phyloP scores from a whole-genome alignment of 2,888 invertebrate species.

The Ormyrus nitidulus region DNA sequence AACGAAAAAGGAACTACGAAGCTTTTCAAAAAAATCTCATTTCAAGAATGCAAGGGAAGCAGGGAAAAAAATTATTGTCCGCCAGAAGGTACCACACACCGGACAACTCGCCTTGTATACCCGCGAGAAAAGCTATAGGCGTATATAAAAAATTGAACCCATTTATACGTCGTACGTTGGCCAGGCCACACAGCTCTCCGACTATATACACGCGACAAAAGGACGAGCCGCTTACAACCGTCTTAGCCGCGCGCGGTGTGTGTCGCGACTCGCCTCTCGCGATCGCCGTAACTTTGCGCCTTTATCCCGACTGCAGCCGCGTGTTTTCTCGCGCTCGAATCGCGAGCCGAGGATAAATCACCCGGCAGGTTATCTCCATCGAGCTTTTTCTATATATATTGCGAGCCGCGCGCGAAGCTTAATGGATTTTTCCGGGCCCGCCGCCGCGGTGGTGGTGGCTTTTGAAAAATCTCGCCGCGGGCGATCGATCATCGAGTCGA shows the following conservation, averaged over 20 bases:
- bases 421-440: slow-evolving; percentile 22
- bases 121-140: too few species aligned
- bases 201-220: slow-evolving; percentile 9
- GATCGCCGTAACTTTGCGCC: slow-evolving; percentile 25
- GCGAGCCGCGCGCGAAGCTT: not conserved
- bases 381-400: not conserved
- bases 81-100: too few species aligned
- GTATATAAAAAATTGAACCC: too few species aligned
- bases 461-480: slow-evolving; percentile 7
- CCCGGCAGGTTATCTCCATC: slow-evolving; percentile 7
- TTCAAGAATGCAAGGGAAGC: too few species aligned
- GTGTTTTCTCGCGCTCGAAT: slow-evolving; percentile 2
- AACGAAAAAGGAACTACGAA: too few species aligned
- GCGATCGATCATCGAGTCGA: slow-evolving; percentile 17
- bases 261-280: slow-evolving; percentile 3
- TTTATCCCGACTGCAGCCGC: slow-evolving; percentile 5
- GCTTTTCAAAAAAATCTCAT: too few species aligned
- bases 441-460: not conserved
- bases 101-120: too few species aligned
- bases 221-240: not conserved
- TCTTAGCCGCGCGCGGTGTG: too few species aligned
- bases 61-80: too few species aligned
- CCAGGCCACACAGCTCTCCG: not conserved
- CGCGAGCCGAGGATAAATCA: slow-evolving; percentile 12
- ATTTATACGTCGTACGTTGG: too few species aligned